Evolutionary conservation across 1,140 invertebrate genomes (phyloP).

Genomic region (Pseudomyrmex flavicornis): DNA sequence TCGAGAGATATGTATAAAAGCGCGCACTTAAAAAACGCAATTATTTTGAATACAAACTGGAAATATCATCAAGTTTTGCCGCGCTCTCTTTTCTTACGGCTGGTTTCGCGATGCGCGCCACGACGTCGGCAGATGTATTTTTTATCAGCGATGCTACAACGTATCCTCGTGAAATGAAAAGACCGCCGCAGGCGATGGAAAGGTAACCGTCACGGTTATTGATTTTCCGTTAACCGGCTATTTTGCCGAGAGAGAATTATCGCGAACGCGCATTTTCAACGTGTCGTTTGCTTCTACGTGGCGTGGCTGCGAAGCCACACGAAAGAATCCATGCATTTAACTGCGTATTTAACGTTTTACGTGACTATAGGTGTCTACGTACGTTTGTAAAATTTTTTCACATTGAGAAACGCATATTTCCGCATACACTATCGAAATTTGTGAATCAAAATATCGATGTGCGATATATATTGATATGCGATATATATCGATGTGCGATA

Average conservation of each 20-base stretch:
- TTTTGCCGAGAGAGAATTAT: conserved; percentile 54
- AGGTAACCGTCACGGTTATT: conserved; percentile 50
- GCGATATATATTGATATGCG: too few species aligned
- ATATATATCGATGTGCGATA: too few species aligned
- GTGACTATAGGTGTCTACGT: neutral
- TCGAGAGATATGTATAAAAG: neutral
- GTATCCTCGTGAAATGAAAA: conserved; percentile 55
- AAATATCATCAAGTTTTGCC: conserved; percentile 22
- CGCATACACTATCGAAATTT: neutral
- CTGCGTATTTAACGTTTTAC: neutral
- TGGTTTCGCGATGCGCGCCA: neutral
- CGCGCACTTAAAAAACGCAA: conserved; percentile 4
- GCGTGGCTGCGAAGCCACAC: conserved; percentile 1
- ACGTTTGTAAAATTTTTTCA: neutral
- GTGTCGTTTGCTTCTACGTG: conserved; percentile 45
- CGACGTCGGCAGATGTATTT: conserved; percentile 53
- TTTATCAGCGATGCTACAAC: conserved; percentile 60
- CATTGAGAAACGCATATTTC: neutral
- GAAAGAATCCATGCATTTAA: conserved; percentile 14
- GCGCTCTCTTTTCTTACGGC: neutral
- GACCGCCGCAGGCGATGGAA: conserved; percentile 51
- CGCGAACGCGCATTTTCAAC: conserved; percentile 44
- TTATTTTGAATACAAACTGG: neutral
- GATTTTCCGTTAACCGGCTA: conserved; percentile 54
- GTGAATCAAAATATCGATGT: neutral